Evolutionary conservation across 1,140 invertebrate genomes (phyloP), one percentile per base, ranked within the genome.

Genomic region (Neotoxoptera formosana): DNA sequence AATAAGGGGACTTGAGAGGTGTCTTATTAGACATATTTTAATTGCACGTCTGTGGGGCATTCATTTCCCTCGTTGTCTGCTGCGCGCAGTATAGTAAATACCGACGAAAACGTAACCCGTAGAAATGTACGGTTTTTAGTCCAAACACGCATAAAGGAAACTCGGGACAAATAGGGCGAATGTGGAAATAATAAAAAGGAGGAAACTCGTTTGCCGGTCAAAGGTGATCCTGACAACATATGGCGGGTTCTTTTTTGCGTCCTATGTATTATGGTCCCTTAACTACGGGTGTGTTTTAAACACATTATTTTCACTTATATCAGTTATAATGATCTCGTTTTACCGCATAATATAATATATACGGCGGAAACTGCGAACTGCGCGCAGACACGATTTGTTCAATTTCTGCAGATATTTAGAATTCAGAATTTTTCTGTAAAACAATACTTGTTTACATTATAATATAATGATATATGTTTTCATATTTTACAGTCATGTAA

Each of bases 191-290:
- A 84, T 92, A 92, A 92, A 92, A 92, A 84, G 47, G 91, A 92
- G 91, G 91, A 92, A 92, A 92, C 91, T 92, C 76, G 91, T 92
- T 92, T 92, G 91, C 91, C 91, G 76, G 91, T 92, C 91, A 92
- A 56, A 92, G 91, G 91, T 92, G 91, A 92, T 92, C 34, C 14
- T 25, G 23, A 36, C 25, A 48, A 92, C 91, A 92, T 84, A 92
- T 92, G 91, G 91, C n/a, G 21, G 30, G 36, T 91, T 91, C 47
- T 76, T 91, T 83, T 83, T 81, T 83, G 76, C 67, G 67, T 47
- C 47, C 90, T 36, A 41, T 41, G 4, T 41, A 41, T 41, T 41
- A 41, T 41, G 51, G 90, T 91, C 14, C 76, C 90, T 67, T 89
- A 45, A 45, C 53, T 91, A 45, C 41, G 47, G 47, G 47, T 91